Conservation (phyloP, 2,113 vertebrate genomes). For the Stictonetta naevosa region DNA sequence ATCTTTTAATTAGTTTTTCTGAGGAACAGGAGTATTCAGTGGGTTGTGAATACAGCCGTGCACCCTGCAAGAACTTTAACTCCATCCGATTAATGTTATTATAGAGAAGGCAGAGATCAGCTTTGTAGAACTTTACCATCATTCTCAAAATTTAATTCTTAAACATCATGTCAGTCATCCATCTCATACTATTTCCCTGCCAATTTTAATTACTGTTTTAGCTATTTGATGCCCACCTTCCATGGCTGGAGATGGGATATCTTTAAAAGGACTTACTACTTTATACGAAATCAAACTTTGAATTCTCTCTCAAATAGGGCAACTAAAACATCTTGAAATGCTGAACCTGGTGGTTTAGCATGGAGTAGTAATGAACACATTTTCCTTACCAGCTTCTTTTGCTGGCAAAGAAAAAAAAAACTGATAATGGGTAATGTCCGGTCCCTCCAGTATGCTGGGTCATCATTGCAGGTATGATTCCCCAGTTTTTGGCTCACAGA, state of each 20-base stretch:
- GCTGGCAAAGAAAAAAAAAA: background rate
- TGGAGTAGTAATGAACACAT: background rate
- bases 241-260: accelerated
- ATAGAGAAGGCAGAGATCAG: background rate
- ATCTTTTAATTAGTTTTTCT: constrained; percentile 21
- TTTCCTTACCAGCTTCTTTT: background rate
- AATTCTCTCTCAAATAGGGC: background rate
- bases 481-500: background rate
- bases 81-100: background rate
- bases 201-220: background rate
- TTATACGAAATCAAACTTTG: background rate
- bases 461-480: background rate
- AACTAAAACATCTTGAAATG: background rate
- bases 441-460: background rate
- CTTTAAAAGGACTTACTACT: background rate
- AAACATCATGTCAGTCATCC: background rate
- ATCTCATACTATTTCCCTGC: background rate
- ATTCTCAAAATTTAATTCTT: background rate
- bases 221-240: background rate
- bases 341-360: background rate
- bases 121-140: background rate
- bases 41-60: background rate
- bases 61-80: background rate
- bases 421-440: background rate
- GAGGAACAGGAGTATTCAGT: background rate